phyloP scores from a whole-genome alignment of 2,888 invertebrate species.

The Leistus spinibarbis region DNA sequence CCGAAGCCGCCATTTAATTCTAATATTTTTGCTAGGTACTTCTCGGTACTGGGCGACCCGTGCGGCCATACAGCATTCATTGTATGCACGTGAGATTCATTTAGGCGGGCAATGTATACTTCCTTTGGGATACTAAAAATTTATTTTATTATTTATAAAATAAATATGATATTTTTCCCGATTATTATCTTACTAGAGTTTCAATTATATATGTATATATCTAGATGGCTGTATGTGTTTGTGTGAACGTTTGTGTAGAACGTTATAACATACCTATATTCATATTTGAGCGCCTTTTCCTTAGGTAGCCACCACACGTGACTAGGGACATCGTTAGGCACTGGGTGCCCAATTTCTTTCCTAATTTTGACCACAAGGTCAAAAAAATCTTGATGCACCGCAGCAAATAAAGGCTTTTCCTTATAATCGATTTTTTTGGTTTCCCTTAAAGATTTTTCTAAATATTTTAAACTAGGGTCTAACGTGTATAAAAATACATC shows the following conservation, averaged over 20 bases:
- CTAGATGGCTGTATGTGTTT: no score
- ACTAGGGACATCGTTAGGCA: constrained; percentile 27
- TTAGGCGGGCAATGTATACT: constrained; percentile 50
- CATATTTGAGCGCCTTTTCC: constrained; percentile 44
- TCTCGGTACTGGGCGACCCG: constrained; percentile 47
- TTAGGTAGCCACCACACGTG: constrained; percentile 42
- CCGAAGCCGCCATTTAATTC: constrained; percentile 53
- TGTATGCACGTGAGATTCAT: constrained; percentile 46
- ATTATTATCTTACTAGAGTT: background rate
- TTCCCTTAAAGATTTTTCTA: constrained; percentile 20
- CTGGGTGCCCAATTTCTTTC: constrained; percentile 18
- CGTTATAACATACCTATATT: constrained; percentile 43
- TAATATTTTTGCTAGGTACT: constrained; percentile 49
- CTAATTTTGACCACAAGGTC: constrained; percentile 5
- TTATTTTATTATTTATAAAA: background rate
- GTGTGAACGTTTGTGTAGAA: no score
- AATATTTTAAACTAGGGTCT: constrained; percentile 13
- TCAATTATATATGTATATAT: no score
- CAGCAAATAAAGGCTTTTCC: constrained; percentile 21
- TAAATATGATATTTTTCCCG: background rate
- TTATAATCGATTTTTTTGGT: constrained; percentile 24
- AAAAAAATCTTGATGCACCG: constrained; percentile 10
- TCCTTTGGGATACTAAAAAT: constrained; percentile 50
- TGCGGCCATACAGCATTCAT: constrained; percentile 54
- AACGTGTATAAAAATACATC: constrained; percentile 27